Conservation (phyloP, 2,888 invertebrate genomes). For the Reticulitermes lucifugus region DNA sequence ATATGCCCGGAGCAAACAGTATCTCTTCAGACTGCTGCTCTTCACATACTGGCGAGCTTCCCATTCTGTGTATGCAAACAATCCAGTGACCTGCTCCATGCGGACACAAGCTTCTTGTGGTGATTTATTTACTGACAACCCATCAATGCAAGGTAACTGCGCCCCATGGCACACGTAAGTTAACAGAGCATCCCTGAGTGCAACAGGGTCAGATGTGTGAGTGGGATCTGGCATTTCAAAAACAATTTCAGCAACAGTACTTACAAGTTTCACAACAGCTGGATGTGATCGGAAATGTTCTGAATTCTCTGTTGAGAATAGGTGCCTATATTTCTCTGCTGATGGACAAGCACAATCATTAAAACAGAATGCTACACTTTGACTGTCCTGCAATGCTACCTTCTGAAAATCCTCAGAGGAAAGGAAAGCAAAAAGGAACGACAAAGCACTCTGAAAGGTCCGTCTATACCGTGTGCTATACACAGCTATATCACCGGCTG, state of each 20-base stretch:
- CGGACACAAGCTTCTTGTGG: conserved; percentile 55
- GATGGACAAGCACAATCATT: conserved; percentile 85
- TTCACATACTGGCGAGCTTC: conserved; percentile 74
- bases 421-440: conserved; percentile 79
- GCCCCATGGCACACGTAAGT: conserved; percentile 89
- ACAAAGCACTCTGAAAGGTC: conserved; percentile 91
- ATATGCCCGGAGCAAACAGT: conserved; percentile 81
- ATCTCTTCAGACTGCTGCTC: conserved; percentile 71
- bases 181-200: conserved; percentile 83
- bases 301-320: conserved; percentile 67
- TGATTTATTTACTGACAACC: conserved; percentile 56
- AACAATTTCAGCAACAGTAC: conserved; percentile 72
- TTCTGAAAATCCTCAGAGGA: conserved; percentile 71
- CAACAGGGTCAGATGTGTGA: conserved; percentile 74
- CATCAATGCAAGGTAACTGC: conserved; percentile 78
- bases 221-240: conserved; percentile 75
- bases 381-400: conserved; percentile 75
- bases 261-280: conserved; percentile 77
- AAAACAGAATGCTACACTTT: conserved; percentile 88
- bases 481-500: conserved; percentile 71
- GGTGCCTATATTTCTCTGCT: conserved; percentile 70
- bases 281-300: conserved; percentile 79
- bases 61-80: conserved; percentile 88
- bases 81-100: conserved; percentile 69
- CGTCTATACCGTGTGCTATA: conserved; percentile 88